Conservation (phyloP, 2,113 vertebrate genomes). For the Anarhynchus alexandrinus region DNA sequence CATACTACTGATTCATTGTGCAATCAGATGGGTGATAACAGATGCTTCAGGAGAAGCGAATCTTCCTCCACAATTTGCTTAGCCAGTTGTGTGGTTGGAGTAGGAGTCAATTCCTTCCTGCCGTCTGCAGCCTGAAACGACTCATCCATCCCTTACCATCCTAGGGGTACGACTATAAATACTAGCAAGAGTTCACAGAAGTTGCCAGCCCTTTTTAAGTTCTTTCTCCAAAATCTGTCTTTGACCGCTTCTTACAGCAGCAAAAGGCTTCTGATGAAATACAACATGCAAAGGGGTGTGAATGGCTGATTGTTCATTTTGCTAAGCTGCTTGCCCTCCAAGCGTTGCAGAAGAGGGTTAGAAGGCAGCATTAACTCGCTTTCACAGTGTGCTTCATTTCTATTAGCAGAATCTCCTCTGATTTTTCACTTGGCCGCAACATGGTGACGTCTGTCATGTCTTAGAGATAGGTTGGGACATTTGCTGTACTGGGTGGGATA, state of each 20-base stretch:
- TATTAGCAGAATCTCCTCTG: background rate
- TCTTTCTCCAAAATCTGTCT: background rate
- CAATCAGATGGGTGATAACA: conserved; percentile 60
- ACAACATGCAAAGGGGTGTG: background rate
- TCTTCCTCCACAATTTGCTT: conserved; percentile 64
- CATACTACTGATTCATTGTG: conserved; percentile 62
- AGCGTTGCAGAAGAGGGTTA: background rate
- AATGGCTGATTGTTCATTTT: background rate
- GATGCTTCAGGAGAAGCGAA: conserved; percentile 62
- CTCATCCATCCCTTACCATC: conserved; percentile 42
- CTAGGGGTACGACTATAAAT: conserved; percentile 55
- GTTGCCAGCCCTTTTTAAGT: background rate
- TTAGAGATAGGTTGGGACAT: background rate
- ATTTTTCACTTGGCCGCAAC: background rate
- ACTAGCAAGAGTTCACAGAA: background rate
- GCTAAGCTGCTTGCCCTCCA: background rate
- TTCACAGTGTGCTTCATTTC: background rate
- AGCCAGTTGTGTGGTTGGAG: conserved; percentile 65
- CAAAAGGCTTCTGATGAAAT: background rate
- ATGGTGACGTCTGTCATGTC: background rate
- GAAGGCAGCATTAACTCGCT: background rate
- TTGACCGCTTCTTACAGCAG: background rate
- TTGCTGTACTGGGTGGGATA: background rate
- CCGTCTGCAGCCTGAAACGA: conserved; percentile 61
- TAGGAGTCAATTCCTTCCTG: conserved; percentile 67